Evolutionary conservation across 2,113 vertebrate genomes (phyloP).

Genomic region (Petrocephalus microphthalmus): DNA sequence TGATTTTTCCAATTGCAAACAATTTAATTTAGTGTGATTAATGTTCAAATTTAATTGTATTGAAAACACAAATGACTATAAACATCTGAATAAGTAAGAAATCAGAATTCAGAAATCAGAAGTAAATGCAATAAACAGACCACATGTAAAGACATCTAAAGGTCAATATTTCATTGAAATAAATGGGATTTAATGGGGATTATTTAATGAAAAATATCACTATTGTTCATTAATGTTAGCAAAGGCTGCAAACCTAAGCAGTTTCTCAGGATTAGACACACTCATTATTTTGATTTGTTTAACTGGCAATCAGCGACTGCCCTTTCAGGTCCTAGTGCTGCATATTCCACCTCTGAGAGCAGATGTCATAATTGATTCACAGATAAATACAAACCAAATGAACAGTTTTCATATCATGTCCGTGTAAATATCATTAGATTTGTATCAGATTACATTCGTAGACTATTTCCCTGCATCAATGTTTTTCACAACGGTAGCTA

Average conservation of each 20-base stretch:
- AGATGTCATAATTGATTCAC: neutral
- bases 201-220: neutral
- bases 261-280: neutral
- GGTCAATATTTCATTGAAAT: neutral
- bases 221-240: neutral
- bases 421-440: neutral
- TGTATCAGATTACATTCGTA: neutral
- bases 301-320: slow-evolving; percentile 40
- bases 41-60: neutral
- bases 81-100: neutral
- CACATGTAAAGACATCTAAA: neutral
- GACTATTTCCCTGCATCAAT: neutral
- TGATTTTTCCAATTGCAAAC: neutral
- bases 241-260: neutral
- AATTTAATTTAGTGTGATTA: neutral
- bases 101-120: neutral
- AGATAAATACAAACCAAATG: neutral
- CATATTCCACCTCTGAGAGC: neutral
- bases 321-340: slow-evolving; percentile 26
- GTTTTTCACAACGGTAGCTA: neutral
- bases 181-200: neutral
- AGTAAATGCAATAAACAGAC: neutral
- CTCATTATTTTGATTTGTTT: slow-evolving; percentile 41
- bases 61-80: neutral
- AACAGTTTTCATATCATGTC: neutral